These are phyloP conservation scores for Myotis davidii DNA, from an alignment of 2,113 vertebrate species.

Conservation along the genomic window DNA sequence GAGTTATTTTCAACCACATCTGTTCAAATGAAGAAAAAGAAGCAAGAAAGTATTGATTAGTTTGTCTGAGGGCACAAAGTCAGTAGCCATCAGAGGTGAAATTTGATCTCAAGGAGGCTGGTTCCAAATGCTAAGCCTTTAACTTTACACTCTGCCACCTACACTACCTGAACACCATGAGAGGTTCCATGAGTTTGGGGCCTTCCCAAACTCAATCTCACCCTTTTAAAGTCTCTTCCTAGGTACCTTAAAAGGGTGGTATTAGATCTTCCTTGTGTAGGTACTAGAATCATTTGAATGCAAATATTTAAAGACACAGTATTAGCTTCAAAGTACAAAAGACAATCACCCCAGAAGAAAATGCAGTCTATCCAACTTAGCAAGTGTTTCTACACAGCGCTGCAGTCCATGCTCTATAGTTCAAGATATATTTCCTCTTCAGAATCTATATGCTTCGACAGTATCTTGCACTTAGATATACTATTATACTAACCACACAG, in stretches of 20 bases:
- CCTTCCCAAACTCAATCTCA: not conserved
- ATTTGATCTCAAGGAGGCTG: not conserved
- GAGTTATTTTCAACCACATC: not conserved
- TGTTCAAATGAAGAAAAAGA: slow-evolving; percentile 28
- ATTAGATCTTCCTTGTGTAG: not conserved
- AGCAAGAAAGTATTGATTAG: not conserved
- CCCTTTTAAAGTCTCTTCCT: not conserved
- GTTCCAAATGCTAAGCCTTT: not conserved
- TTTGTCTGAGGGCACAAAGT: not conserved
- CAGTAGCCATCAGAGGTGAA: not conserved
- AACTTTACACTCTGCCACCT: not conserved
- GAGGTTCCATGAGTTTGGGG: not conserved
- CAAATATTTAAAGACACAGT: not conserved
- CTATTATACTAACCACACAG: not conserved
- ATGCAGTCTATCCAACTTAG: not conserved
- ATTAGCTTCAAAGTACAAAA: slow-evolving; percentile 2
- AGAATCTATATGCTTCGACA: not conserved
- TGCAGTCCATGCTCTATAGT: not conserved
- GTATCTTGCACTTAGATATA: not conserved
- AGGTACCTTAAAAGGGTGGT: not conserved
- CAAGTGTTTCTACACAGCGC: not conserved
- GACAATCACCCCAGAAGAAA: not conserved
- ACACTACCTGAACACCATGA: rapidly evolving
- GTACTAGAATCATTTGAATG: not conserved
- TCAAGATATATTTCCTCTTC: not conserved